Evolutionary conservation across 2,113 vertebrate species (phyloP), one percentile per base, ranked within the genome.

Genomic region (Amazona vittata): DNA sequence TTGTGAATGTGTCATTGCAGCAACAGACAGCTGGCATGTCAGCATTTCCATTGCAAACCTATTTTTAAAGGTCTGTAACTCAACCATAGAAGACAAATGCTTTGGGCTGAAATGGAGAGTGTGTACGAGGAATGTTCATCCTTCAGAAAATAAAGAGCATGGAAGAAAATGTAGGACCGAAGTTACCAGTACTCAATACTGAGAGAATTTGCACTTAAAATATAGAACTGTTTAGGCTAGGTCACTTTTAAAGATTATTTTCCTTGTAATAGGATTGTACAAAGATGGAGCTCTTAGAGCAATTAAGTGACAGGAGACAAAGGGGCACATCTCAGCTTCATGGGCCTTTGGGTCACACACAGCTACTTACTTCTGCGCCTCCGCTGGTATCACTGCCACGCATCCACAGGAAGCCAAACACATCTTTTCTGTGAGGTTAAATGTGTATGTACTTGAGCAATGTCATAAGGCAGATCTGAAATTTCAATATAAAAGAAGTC

Each of bases 21-120:
- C 88, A 73, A 50, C n/a, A 46, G 49, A 65, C 79, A 89, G 29
- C 94, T 92, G 86, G 68, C 91, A 17, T 19, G 49, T 89, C 78
- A 94, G 90, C 83, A 28, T 80, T 92, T 35, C 94, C 73, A 87
- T 13, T 41, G 75, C 92, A 78, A 86, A 59, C 90, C 93, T 95
- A 31, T 97, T 95, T 68, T 89, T 77, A 73, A 96, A 93, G 88
- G 57, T 69, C 93, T 95, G 71, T 82, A 94, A 82, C 69, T 86
- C 90, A 68, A 35, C 79, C 53, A 12, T 2, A 47, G 84, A 74
- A 83, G 85, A 83, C 53, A 78, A 95, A 95, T 55, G 79, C 79
- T 96, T 93, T 74, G 63, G 60, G 22, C n/a, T 79, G 76, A 49
- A 94, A 49, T 1, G 0, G 20, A 70, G 62, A 86, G 24, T 1